Conservation (phyloP, 2,888 invertebrate genomes). For the Choristoneura rosaceana region DNA sequence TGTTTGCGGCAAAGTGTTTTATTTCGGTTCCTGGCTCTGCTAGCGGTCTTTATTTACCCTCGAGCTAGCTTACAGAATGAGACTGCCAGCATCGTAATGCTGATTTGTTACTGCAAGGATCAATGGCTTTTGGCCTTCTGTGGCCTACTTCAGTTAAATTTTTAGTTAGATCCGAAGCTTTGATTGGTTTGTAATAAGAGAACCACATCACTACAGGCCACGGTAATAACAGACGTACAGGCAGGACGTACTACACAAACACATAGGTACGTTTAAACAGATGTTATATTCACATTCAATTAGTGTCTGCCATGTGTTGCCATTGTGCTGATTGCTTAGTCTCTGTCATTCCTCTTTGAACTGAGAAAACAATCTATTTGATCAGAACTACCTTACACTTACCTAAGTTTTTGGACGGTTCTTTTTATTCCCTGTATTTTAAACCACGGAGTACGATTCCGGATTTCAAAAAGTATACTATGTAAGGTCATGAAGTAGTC, state of each 20-base stretch:
- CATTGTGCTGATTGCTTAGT: not conserved
- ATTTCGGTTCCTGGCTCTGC: conserved; percentile 60
- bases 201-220: not conserved
- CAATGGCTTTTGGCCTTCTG: conserved; percentile 22
- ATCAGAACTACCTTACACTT: not conserved
- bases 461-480: not conserved
- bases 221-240: not conserved
- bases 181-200: not conserved
- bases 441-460: not conserved
- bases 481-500: not conserved
- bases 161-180: conserved; percentile 1
- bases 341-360: not conserved
- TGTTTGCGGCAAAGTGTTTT: conserved; percentile 57
- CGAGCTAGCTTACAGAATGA: conserved; percentile 50
- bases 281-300: conserved; percentile 1
- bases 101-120: conserved; percentile 44
- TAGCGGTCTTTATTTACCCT: conserved; percentile 75
- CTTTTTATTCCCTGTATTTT: too few species aligned
- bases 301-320: not conserved
- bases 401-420: too few species aligned
- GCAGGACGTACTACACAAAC: not conserved
- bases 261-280: not conserved
- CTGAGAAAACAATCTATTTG: not conserved
- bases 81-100: conserved; percentile 46
- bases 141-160: conserved; percentile 14